Base-by-base conservation (phyloP, 2,797 vertebrate species). In the Hemibagrus guttatus region DNA sequence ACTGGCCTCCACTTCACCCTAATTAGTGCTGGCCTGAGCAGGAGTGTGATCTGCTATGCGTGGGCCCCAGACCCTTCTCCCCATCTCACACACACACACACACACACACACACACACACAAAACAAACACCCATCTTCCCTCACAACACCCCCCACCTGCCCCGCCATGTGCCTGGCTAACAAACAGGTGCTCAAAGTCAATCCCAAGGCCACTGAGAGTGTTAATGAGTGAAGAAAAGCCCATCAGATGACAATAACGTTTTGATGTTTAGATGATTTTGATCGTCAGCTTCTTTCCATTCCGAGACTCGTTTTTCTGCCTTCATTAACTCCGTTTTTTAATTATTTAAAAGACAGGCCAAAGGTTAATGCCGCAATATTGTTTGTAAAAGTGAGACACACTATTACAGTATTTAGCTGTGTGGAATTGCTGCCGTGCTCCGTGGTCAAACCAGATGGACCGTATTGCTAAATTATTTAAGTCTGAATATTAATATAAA, bases 401-500 rank as follows among this genome's bases (percentile, higher is more conserved):
- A 59, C 46, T 58, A 79, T 82, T 28, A 61, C 58, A 28, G 56
- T 75, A 11, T 35, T 69, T 74, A 21, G 59, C 52, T 21, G 6
- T 23, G 52, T 49, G 19, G 49, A 80, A 72, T 76, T 74, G 93
- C 91, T 90, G 92, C 89, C 92, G 92, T 93, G 90, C 85, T 66
- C 88, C 88, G 91, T 89, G 94, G 94, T 94, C 89, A 88, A 93
- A 95, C 96, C 96, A 97, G 95, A 97, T 96, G 97, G 96, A 93
- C 91, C 93, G 91, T 94, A 96, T 96, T 96, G 95, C 96, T 96
- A 96, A 98, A 97, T 97, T 96, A 98, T 98, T 98, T 97, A 97
- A 97, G 97, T 97, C 96, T 96, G 96, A 97, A 99, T 98, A 97
- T 97, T 99, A 97, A 98, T 98, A 97, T 94, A 97, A 98, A 99